Percentiles rank a stretch among this genome's conserved stretches.
phyloP scores from a whole-genome alignment of 1,140 invertebrate species.

The Capitella teleta region DNA sequence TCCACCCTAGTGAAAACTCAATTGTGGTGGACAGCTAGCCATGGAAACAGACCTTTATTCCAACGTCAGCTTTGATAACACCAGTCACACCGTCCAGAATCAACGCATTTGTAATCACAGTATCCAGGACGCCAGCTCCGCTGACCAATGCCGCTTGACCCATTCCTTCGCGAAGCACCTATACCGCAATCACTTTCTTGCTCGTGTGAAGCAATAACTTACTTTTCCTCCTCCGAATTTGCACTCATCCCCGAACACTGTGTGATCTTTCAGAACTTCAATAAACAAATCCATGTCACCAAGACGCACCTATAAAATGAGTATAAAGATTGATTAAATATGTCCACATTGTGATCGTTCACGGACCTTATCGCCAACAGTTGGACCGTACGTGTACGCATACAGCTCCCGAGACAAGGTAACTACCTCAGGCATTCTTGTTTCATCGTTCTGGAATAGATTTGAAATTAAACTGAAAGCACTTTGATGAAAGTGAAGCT shows the following conservation, averaged over 20 bases:
- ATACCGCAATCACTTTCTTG: constrained; percentile 20
- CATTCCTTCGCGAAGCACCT: constrained; percentile 41
- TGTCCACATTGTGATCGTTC: not conserved
- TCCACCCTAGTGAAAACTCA: constrained; percentile 22
- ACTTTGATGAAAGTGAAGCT: not conserved
- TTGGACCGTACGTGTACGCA: constrained; percentile 32
- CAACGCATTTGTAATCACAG: constrained; percentile 41
- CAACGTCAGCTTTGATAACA: constrained; percentile 41
- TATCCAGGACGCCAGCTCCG: constrained; percentile 27
- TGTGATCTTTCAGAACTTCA: constrained; percentile 38
- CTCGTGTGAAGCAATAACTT: constrained; percentile 4
- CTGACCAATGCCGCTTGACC: constrained; percentile 28
- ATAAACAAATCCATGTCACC: constrained; percentile 36
- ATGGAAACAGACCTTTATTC: constrained; percentile 44
- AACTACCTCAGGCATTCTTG: not conserved
- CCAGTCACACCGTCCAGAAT: constrained; percentile 37
- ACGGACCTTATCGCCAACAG: constrained; percentile 32
- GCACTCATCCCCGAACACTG: constrained; percentile 38
- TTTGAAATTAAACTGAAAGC: not conserved
- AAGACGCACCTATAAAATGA: constrained; percentile 27
- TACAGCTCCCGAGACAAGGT: constrained; percentile 21
- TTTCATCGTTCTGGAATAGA: constrained; percentile 8
- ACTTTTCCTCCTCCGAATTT: constrained; percentile 44
- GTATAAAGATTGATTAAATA: too few species aligned
- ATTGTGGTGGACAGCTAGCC: too few species aligned